Conservation (phyloP, 2,113 vertebrate genomes). For the Muntiacus reevesi region DNA sequence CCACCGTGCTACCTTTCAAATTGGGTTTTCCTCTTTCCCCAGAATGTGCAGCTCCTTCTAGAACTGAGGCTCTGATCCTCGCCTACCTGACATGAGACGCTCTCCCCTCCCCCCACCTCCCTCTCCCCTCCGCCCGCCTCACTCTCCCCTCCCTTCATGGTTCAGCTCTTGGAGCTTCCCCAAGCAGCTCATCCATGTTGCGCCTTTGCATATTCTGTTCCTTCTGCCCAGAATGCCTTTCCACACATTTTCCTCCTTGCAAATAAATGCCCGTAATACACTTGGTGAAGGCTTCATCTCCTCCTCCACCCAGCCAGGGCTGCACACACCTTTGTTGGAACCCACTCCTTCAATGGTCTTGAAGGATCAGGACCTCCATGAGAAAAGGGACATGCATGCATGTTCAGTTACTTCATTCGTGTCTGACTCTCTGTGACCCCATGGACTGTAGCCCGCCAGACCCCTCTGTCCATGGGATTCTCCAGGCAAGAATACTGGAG, state of each 20-base stretch:
- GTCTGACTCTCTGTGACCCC: no score
- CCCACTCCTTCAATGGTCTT: background rate
- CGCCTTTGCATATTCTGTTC: background rate
- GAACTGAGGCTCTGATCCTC: background rate
- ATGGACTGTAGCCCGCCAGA: no score
- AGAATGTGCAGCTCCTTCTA: background rate
- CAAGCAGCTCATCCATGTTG: background rate
- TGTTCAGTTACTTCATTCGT: no score
- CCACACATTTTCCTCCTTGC: background rate
- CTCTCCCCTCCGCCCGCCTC: rapidly evolving
- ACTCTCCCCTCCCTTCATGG: background rate
- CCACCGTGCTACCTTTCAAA: background rate
- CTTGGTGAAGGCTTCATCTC: background rate
- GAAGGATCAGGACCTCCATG: background rate
- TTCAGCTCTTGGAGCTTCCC: background rate
- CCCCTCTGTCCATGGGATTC: background rate
- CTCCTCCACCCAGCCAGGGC: background rate
- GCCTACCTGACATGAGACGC: background rate
- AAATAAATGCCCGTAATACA: no score
- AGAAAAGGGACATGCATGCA: background rate
- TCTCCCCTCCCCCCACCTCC: rapidly evolving
- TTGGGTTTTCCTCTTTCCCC: background rate
- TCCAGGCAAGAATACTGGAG: background rate
- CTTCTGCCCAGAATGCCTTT: background rate
- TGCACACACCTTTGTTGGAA: background rate